Base-by-base conservation (phyloP, 2,113 vertebrate species). In the Atractosteus spatula region DNA sequence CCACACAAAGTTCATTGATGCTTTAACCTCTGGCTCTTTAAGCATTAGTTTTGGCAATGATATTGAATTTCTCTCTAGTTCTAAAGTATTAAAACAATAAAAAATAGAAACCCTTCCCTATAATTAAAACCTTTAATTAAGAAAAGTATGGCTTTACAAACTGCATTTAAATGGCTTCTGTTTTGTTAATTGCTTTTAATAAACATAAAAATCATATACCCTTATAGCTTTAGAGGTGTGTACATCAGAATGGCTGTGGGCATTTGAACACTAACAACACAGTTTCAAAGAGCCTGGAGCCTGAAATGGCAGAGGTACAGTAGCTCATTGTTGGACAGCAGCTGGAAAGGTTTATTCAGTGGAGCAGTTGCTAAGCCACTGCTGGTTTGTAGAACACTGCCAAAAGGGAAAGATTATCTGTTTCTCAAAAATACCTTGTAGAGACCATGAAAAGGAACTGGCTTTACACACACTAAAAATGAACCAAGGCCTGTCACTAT, bases 61-160 rank as follows among this genome's bases (percentile, higher is more conserved):
- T 29, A 65, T 41, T 8, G 54, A 72, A 57, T 78, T n/a, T 80
- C 66, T 74, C 71, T 73, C 68, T 16, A 29, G 29, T 29, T 29
- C 29, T 29, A 29, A 29, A 29, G 29, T 29, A 29, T 2, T 29
- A 29, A 29, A 29, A 29, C 29, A 29, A 29, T 29, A 29, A 29
- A 29, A 29, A 29, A 29, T 29, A 29, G 29, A 29, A 29, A 29
- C 29, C 29, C 29, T 1, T 29, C 29, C 29, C 29, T 29, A 29
- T 29, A 29, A 29, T 29, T 29, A 29, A 29, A 29, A 29, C 41
- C 51, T 68, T 70, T 54, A 72, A 0, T 70, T 54, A 72, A 0
- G 64, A 29, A 63, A 43, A 41, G 56, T 7, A 41, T 41, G 51
- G 47, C 42, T 72, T 72, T 51, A 13, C 62, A 66, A 62, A 43